Evolutionary conservation across 2,888 invertebrate species (phyloP).

Genomic region (Harpalus rubripes): DNA sequence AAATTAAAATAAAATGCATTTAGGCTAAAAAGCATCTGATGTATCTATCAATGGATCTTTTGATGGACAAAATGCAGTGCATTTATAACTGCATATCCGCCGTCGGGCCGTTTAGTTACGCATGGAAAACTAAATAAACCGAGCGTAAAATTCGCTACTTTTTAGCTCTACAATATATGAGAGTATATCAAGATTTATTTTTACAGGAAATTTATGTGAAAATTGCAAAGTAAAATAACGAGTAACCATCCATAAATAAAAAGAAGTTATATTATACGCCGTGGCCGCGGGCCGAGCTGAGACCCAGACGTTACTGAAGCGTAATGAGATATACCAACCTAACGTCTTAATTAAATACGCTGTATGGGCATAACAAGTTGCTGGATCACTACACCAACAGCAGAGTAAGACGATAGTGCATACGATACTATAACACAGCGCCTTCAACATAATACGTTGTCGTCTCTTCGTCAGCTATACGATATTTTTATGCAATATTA

Average conservation of each 20-base stretch:
- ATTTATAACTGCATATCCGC: constrained; percentile 63
- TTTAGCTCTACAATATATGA: constrained; percentile 64
- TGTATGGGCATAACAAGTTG: constrained; percentile 39
- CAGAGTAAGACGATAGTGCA: not conserved
- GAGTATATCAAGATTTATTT: constrained; percentile 67
- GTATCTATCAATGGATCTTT: constrained; percentile 28
- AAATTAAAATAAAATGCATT: too few species aligned
- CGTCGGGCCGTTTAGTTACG: constrained; percentile 58
- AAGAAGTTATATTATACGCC: constrained; percentile 59
- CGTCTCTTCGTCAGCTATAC: not conserved
- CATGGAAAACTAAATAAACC: constrained; percentile 61
- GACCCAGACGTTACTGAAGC: constrained; percentile 50
- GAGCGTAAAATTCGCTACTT: constrained; percentile 66
- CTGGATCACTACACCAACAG: not conserved
- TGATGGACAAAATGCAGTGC: constrained; percentile 56
- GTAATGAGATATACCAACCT: constrained; percentile 60
- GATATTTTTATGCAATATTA: not conserved
- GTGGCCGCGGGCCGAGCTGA: constrained; percentile 12
- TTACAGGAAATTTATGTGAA: constrained; percentile 65
- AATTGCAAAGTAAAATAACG: constrained; percentile 64
- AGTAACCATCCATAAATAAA: constrained; percentile 66
- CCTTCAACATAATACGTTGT: not conserved
- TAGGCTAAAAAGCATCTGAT: not conserved
- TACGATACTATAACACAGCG: not conserved
- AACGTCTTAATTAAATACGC: constrained; percentile 64